Percentiles rank a stretch among this genome's conserved stretches.
These are phyloP conservation scores for Schizopygopsis malacanthus DNA, from an alignment of 2,797 vertebrate genomes.

Conservation along the genomic window DNA sequence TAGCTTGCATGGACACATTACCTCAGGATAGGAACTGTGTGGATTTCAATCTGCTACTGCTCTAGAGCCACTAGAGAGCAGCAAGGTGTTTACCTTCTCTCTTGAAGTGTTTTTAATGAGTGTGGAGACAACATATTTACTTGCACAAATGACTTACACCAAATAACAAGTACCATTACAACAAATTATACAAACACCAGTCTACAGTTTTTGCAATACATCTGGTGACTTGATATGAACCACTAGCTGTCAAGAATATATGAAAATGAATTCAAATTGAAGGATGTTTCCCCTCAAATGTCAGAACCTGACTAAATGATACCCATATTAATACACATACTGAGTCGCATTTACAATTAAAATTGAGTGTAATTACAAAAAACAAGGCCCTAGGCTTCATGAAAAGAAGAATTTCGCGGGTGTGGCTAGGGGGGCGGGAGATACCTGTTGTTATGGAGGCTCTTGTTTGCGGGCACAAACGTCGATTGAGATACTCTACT, in stretches of 20 bases:
- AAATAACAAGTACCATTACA: background rate
- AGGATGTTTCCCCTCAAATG: background rate
- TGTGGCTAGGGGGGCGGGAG: background rate
- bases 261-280: background rate
- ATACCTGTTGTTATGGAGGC: background rate
- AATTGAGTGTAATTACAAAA: background rate
- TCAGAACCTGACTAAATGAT: background rate
- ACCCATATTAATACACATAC: background rate
- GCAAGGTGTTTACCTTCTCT: background rate
- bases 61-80: background rate
- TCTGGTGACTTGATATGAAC: background rate
- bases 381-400: background rate
- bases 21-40: too few species aligned
- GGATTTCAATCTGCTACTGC: background rate
- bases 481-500: background rate
- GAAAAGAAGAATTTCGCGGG: background rate
- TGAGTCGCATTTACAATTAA: background rate
- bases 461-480: background rate
- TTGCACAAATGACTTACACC: background rate
- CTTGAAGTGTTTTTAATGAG: too few species aligned
- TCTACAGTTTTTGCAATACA: background rate
- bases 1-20: background rate
- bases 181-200: background rate
- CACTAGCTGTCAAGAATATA: too few species aligned
- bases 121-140: background rate